phyloP scores from a whole-genome alignment of 2,888 invertebrate genomes.

The Poecilobothrus nobilitatus region DNA sequence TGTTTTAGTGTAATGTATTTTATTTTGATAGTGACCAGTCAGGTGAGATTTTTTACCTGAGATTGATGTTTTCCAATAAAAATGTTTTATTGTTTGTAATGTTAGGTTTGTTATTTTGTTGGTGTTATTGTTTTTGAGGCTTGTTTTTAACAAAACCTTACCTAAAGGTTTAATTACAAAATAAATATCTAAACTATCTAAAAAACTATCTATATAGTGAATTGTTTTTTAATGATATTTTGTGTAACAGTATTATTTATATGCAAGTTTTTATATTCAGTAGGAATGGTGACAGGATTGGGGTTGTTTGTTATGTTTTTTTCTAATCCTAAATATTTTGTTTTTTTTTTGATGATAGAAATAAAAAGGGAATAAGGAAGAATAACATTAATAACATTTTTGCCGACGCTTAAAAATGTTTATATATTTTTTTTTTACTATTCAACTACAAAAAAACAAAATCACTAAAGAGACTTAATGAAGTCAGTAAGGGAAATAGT shows the following conservation, averaged over 20 bases:
- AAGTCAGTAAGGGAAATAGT: too few species aligned
- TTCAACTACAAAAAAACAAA: too few species aligned
- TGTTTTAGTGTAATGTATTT: neutral
- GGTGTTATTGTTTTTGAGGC: too few species aligned
- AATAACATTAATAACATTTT: neutral
- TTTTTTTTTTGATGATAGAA: neutral
- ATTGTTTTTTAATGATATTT: too few species aligned
- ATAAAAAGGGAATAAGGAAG: neutral
- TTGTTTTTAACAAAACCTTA: too few species aligned
- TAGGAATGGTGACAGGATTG: too few species aligned
- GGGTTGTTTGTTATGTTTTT: too few species aligned
- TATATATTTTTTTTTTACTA: too few species aligned
- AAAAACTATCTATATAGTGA: too few species aligned
- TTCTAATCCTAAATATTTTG: too few species aligned
- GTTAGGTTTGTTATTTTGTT: neutral
- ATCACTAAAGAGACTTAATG: too few species aligned
- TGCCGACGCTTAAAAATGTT: neutral
- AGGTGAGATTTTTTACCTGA: neutral
- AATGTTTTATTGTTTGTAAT: neutral
- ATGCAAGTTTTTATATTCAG: neutral
- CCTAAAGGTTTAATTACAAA: neutral
- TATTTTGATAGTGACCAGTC: neutral
- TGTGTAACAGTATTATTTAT: too few species aligned
- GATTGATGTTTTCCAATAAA: neutral
- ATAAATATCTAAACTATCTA: neutral